Base-by-base conservation (phyloP, 2,797 vertebrate species). In the Anguilla obscura region DNA sequence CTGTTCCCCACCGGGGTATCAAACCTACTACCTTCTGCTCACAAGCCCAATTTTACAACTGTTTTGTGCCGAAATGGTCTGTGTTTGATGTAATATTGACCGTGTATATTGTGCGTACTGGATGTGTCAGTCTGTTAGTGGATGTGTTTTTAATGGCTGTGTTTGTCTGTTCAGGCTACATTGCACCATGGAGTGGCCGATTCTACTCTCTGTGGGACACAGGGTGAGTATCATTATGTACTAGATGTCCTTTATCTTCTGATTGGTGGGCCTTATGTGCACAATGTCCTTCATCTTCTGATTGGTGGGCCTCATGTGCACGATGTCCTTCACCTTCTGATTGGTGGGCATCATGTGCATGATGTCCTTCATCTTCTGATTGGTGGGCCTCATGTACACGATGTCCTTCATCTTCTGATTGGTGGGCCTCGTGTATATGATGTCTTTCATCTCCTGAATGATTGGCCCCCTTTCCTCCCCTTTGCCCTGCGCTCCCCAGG, bases 201-300 rank as follows among this genome's bases (percentile, higher is more conserved):
- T 99, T 99, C 96, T 99, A 99, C 92, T 99, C 98, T 14, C 92
- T 99, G 83, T 99, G 98, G 98, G 98, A 99, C 94, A 99, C 98
- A 5, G 98, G 98, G 98, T 99, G 96, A 97, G 98, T 94, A 90
- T 89, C 45, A 18, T 36, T 9, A 27, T n/a, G 10, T 24, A 74
- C 88, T 50, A 21, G 36, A 36, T 36, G 36, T 36, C 24, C 63
- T 69, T 69, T 1, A 27, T 69, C n/a, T 69, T 21, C 91, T 87
- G 30, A 45, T 40, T 40, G 36, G 16, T 18, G 14, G 36, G 33
- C 33, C 1, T 30, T 16, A 18, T 5, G 4, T 66, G n/a, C 60
- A 24, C 60, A 7, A 63, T 63, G 21, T 63, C 58, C 5, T 18
- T 24, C 16, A 63, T 63, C 16, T 63, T 21, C 18, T 63, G 58